These are phyloP conservation scores for Hydrophis major DNA, from an alignment of 2,797 vertebrate genomes.

Conservation along the genomic window DNA sequence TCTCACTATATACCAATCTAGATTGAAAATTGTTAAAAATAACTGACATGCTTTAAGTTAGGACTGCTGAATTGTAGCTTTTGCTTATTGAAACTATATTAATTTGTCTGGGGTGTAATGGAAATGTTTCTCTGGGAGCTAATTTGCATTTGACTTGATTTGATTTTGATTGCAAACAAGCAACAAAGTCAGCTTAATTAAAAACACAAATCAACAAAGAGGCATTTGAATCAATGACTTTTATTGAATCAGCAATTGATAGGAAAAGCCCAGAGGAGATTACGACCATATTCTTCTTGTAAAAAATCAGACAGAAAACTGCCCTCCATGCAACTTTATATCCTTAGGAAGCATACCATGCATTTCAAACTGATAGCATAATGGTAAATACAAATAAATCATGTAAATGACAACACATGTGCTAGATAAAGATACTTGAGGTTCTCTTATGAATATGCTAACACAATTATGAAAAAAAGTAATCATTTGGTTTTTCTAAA, in stretches of 20 bases:
- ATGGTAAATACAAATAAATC: not conserved
- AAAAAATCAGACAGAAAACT: not conserved
- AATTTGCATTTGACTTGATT: constrained; percentile 25
- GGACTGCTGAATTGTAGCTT: not conserved
- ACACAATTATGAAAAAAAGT: not conserved
- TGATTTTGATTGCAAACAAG: constrained; percentile 18
- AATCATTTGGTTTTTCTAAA: not conserved
- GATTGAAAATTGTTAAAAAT: not conserved
- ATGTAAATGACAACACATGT: not conserved
- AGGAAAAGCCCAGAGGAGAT: not conserved
- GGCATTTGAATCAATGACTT: constrained; percentile 9
- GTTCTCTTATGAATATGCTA: not conserved
- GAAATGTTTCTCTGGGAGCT: not conserved
- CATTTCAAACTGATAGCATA: not conserved
- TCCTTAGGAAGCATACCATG: not conserved
- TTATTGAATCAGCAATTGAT: constrained; percentile 24
- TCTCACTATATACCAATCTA: not conserved
- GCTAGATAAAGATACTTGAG: not conserved
- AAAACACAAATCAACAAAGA: constrained; percentile 11
- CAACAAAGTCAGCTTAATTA: constrained; percentile 17
- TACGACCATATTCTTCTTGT: not conserved
- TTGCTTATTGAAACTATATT: not conserved
- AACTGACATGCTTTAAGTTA: not conserved
- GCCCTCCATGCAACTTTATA: not conserved
- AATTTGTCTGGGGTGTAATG: not conserved